Base-by-base conservation (phyloP, 2,888 invertebrate genomes). In the Panorpa germanica region DNA sequence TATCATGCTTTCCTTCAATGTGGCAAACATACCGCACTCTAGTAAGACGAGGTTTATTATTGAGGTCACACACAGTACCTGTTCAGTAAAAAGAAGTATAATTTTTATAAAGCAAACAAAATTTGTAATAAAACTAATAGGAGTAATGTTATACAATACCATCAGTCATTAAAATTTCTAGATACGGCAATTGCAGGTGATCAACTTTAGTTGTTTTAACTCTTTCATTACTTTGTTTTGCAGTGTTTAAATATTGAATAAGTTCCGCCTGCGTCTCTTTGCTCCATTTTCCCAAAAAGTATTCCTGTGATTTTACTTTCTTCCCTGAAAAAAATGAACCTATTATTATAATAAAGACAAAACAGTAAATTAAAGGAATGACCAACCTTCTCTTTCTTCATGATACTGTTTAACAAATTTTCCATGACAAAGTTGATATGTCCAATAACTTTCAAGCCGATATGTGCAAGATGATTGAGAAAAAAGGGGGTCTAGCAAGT, bases 371-470 rank as follows among this genome's bases (percentile, higher is more conserved):
- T 26, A 12, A 23, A 17, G 29, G 29, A 2, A 27, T 15, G 18
- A 38, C 31, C 35, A 43, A 53, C 72, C 78, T 50, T 90, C 91
- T 40, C 86, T 67, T 43, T 90, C 88, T 49, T 96, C 95, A 50
- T 98, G 95, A 49, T 85, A 98, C 49, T 98, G 96, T 15, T 85
- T 65, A 3, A 96, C 70, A 49, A 77, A 80, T 41, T 70, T 64
- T 0, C 93, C 93, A 53, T 95, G 95, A 44, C 95, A 95, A 17
- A 95, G 68, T 53, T 95, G 91, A 50, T 95, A 95, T 0, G 86
- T 86, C 95, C 95, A 95, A 47, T 90, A 95, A 3, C 77, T 73
- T 48, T 88, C 90, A 28, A 86, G 55, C 37, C 83, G 65, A 45
- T 81, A 86, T 0, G 86, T 83, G 46, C 91, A 93, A 28, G 73